Evolutionary conservation across 2,888 invertebrate genomes (phyloP).

Genomic region (Hirtodrosophila cameraria): DNA sequence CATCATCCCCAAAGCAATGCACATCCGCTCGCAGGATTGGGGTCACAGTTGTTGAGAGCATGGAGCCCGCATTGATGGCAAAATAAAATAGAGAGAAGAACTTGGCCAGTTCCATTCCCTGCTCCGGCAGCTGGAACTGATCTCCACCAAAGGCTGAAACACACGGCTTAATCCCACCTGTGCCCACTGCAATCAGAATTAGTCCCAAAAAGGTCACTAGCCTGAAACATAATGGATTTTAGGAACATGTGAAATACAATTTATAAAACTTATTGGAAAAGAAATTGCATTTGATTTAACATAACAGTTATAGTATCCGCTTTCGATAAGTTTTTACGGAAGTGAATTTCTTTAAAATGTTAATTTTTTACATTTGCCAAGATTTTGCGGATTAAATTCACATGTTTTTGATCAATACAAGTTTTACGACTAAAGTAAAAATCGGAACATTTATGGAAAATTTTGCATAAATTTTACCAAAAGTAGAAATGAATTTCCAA

Average conservation of each 20-base stretch:
- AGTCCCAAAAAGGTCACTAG: conserved; percentile 88
- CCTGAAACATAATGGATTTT: conserved; percentile 82
- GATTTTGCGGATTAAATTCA: too few relatives aligned
- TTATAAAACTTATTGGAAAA: too few relatives aligned
- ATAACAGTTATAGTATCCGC: too few relatives aligned
- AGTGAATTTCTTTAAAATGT: too few relatives aligned
- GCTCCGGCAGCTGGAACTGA: conserved; percentile 93
- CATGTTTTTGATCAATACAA: too few relatives aligned
- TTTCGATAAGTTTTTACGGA: too few relatives aligned
- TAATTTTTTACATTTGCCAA: too few relatives aligned
- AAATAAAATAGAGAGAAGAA: conserved; percentile 98
- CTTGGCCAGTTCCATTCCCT: conserved; percentile 90
- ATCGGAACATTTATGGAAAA: too few relatives aligned
- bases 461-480: too few relatives aligned
- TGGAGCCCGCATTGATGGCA: conserved; percentile 95
- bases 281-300: too few relatives aligned
- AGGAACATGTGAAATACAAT: neutral
- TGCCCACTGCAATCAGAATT: conserved; percentile 92
- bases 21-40: conserved; percentile 93
- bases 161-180: conserved; percentile 98
- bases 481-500: too few relatives aligned
- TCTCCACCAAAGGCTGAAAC: conserved; percentile 98
- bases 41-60: conserved; percentile 94
- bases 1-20: conserved; percentile 90
- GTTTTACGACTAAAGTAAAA: too few relatives aligned